Evolutionary conservation across 2,888 invertebrate species (phyloP).

Genomic region (Pyrochroa serraticornis): DNA sequence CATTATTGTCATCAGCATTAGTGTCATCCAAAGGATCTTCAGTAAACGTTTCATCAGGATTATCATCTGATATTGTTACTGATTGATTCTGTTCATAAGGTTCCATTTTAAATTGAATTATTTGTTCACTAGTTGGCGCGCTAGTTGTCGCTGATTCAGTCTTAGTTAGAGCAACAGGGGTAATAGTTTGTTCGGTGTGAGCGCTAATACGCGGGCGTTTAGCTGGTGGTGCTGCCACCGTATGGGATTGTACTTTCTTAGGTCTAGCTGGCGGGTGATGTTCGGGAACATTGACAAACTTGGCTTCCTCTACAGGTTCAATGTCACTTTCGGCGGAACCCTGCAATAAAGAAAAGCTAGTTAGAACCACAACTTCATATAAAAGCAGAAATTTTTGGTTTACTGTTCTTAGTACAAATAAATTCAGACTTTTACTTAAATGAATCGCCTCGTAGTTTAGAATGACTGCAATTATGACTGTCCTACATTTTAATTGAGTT

Average conservation of each 20-base stretch:
- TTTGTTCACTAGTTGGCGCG: slow-evolving; percentile 32
- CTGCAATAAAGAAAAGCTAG: slow-evolving; percentile 33
- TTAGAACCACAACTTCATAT: too few species aligned
- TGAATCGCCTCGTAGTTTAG: too few species aligned
- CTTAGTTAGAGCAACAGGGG: slow-evolving; percentile 13
- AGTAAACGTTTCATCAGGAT: slow-evolving; percentile 48
- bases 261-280: slow-evolving; percentile 36
- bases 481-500: too few species aligned
- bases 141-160: slow-evolving; percentile 7
- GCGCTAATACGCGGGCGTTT: slow-evolving; percentile 44
- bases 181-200: slow-evolving; percentile 17
- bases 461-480: too few species aligned
- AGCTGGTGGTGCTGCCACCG: slow-evolving; percentile 35
- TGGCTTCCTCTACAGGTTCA: neutral
- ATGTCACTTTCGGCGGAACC: slow-evolving; percentile 34
- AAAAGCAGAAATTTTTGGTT: too few species aligned
- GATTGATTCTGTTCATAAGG: slow-evolving; percentile 51
- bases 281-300: slow-evolving; percentile 19
- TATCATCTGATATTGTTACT: slow-evolving; percentile 43
- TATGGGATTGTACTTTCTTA: slow-evolving; percentile 34
- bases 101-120: slow-evolving; percentile 55
- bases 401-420: too few species aligned
- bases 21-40: slow-evolving; percentile 50
- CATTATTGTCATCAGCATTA: slow-evolving; percentile 48
- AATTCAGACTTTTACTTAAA: too few species aligned